phyloP scores from a whole-genome alignment of 2,888 invertebrate species.

The Stegana nigrithorax region DNA sequence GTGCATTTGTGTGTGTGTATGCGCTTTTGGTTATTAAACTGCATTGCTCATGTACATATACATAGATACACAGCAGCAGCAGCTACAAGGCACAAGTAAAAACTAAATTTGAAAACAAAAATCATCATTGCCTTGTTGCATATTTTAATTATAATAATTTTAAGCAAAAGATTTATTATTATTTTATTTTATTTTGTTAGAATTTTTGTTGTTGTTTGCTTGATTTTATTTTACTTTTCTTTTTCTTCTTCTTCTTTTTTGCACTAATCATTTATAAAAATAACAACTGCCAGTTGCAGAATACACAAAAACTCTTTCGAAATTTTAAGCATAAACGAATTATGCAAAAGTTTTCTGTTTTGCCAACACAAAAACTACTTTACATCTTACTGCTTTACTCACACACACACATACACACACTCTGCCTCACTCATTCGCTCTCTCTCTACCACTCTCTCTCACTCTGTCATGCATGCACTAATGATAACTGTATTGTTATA shows the following conservation, averaged over 20 bases:
- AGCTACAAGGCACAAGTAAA: background rate
- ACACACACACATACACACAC: background rate
- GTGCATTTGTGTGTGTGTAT: too few relatives aligned
- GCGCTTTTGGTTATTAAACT: constrained; percentile 14
- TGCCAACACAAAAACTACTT: constrained; percentile 10
- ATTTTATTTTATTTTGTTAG: too few relatives aligned
- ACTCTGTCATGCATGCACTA: too few relatives aligned
- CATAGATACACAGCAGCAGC: background rate
- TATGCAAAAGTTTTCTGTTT: constrained; percentile 59
- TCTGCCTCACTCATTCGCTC: too few relatives aligned
- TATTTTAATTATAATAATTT: constrained; percentile 49
- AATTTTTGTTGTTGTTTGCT: too few relatives aligned
- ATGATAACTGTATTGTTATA: background rate
- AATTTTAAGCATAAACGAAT: constrained; percentile 60
- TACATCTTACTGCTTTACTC: background rate
- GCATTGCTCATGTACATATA: constrained; percentile 8
- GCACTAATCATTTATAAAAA: constrained; percentile 33
- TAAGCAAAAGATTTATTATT: constrained; percentile 50
- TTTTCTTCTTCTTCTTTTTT: constrained; percentile 14
- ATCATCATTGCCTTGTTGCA: background rate
- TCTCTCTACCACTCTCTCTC: too few relatives aligned
- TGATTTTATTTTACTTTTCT: too few relatives aligned
- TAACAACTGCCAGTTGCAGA: too few relatives aligned
- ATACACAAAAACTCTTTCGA: too few relatives aligned
- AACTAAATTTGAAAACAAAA: too few relatives aligned